Conservation (phyloP, 2,113 vertebrate species). For the Leptodactylus fuscus region DNA sequence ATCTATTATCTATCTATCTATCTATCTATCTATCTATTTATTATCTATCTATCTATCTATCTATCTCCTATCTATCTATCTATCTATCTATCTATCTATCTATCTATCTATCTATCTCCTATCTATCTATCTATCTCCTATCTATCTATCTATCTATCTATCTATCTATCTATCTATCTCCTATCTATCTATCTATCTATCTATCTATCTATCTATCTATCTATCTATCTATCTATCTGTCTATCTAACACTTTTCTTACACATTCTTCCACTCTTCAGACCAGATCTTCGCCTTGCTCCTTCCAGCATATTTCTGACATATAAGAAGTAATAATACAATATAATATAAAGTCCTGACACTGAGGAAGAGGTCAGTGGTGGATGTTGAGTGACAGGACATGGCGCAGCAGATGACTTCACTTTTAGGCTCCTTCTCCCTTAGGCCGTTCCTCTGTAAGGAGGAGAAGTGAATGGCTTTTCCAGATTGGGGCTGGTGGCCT, state of each 20-base stretch:
- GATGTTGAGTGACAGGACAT: conserved; percentile 63
- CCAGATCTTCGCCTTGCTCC: not conserved
- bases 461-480: conserved; percentile 70
- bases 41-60: no score
- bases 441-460: conserved; percentile 64
- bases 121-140: conserved; percentile 39
- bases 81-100: conserved; percentile 6
- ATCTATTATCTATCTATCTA: no score
- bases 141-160: conserved; percentile 8
- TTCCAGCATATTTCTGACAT: not conserved
- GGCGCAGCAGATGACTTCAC: conserved; percentile 69
- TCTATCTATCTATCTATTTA: no score
- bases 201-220: not conserved
- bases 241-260: no score
- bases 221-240: not conserved
- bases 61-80: not conserved
- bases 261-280: not conserved
- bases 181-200: not conserved
- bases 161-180: not conserved
- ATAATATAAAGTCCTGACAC: conserved; percentile 68
- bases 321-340: conserved; percentile 54
- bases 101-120: conserved; percentile 39
- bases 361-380: conserved; percentile 62
- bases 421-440: conserved; percentile 64
- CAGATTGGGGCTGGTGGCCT: conserved; percentile 75